Conservation (phyloP, 2,797 vertebrate genomes). For the Potorous gilbertii region DNA sequence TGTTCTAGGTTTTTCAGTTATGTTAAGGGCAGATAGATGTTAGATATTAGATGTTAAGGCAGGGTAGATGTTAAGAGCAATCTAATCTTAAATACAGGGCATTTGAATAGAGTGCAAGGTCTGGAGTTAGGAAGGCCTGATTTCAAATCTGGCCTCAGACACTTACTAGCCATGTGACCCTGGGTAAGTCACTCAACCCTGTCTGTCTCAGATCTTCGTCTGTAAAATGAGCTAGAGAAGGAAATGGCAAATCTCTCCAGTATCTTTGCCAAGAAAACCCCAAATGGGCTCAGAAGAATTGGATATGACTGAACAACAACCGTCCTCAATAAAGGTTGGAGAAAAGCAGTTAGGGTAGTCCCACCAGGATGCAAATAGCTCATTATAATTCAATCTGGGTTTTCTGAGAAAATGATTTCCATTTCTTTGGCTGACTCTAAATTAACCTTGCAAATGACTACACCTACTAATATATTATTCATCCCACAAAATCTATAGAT, state of each 20-base stretch:
- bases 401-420: neutral
- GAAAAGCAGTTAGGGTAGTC: neutral
- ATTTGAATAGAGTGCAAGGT: neutral
- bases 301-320: neutral
- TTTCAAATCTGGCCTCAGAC: neutral
- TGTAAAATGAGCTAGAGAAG: neutral
- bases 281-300: neutral
- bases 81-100: neutral
- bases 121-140: neutral
- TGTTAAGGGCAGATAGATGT: too few species aligned
- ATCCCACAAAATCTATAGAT: neutral
- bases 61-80: neutral
- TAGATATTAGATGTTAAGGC: too few species aligned
- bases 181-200: neutral
- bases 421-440: neutral
- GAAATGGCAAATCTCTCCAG: neutral
- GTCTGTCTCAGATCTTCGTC: neutral
- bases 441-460: neutral
- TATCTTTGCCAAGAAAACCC: neutral
- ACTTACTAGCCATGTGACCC: neutral
- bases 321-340: neutral
- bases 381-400: neutral
- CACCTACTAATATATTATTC: neutral
- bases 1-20: neutral
- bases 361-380: neutral